Conservation (phyloP, 2,113 vertebrate species). For the Gymnobelideus leadbeateri region DNA sequence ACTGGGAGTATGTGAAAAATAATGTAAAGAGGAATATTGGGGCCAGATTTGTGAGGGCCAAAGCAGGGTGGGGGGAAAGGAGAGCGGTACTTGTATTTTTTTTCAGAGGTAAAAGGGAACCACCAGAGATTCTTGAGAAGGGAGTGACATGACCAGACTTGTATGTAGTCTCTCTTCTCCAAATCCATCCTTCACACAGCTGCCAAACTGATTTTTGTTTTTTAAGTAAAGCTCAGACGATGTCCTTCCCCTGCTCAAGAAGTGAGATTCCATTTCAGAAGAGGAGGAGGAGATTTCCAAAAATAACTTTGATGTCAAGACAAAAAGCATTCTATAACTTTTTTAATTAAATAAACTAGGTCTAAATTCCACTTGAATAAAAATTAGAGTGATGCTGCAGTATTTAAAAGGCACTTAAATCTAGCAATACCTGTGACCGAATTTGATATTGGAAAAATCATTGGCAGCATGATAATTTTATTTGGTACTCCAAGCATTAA, state of each 20-base stretch:
- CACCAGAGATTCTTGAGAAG: not conserved
- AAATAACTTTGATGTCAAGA: not conserved
- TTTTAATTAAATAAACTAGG: not conserved
- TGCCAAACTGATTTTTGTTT: not conserved
- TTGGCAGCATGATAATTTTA: not conserved
- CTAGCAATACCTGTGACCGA: constrained; percentile 29
- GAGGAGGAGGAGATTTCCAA: not conserved
- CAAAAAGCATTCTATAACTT: not conserved
- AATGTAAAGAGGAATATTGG: not conserved
- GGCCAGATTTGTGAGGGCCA: not conserved
- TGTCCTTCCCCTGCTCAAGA: not conserved
- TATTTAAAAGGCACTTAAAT: not conserved
- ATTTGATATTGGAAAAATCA: constrained; percentile 21
- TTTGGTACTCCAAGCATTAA: constrained; percentile 6
- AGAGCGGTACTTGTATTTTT: no score
- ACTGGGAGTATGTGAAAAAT: not conserved
- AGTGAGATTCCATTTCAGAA: not conserved
- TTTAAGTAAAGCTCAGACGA: not conserved
- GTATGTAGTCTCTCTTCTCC: not conserved
- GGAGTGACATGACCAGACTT: not conserved
- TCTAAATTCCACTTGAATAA: not conserved
- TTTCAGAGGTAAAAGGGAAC: not conserved
- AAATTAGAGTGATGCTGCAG: not conserved
- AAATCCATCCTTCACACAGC: not conserved
- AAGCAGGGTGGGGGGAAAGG: not conserved